Percentiles rank a stretch among this genome's conserved stretches.
Evolutionary conservation across 1,140 invertebrate species (phyloP).

Genomic region (Trachymyrmex septentrionalis): DNA sequence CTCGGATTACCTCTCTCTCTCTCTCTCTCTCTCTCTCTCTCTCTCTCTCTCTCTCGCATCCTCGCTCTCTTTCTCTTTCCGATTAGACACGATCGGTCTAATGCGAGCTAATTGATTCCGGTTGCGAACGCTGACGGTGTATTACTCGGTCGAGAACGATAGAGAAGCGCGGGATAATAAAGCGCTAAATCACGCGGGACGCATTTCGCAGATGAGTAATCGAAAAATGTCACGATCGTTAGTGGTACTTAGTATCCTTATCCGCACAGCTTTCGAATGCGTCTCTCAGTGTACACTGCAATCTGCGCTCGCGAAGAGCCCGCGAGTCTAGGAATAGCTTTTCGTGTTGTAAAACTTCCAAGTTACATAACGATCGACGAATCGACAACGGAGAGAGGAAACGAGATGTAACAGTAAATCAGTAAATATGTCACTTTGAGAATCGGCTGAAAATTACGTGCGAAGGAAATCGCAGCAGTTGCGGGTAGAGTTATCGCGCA

Average conservation of each 20-base stretch:
- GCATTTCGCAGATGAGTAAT: slow-evolving; percentile 14
- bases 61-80: background rate
- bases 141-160: slow-evolving; percentile 30
- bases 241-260: slow-evolving; percentile 23
- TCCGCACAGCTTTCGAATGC: background rate
- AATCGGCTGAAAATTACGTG: background rate
- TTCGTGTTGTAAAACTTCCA: background rate
- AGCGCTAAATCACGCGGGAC: slow-evolving; percentile 29
- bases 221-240: slow-evolving; percentile 40
- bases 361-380: slow-evolving; percentile 3
- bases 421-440: background rate
- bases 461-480: background rate
- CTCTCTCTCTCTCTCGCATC: background rate
- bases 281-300: slow-evolving; percentile 9
- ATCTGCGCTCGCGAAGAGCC: background rate
- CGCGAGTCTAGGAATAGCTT: background rate
- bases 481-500: background rate
- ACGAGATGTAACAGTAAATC: background rate
- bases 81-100: slow-evolving; percentile 44
- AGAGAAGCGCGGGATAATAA: slow-evolving; percentile 56
- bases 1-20: slow-evolving; percentile 9
- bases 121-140: slow-evolving; percentile 40
- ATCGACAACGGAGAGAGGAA: background rate
- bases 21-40: background rate
- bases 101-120: slow-evolving; percentile 60